Conservation (phyloP, 2,797 vertebrate genomes). For the Varecia variegata region DNA sequence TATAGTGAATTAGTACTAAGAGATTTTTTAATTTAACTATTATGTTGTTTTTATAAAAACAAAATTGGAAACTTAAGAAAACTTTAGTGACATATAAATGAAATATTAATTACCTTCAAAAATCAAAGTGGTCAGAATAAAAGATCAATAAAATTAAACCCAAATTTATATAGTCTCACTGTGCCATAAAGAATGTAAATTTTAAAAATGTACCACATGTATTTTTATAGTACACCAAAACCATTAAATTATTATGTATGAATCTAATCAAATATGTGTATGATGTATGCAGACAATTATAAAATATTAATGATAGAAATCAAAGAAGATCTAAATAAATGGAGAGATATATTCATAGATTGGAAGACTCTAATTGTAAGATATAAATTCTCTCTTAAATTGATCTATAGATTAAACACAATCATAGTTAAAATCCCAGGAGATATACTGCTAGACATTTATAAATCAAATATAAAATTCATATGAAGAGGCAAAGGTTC, state of each 20-base stretch:
- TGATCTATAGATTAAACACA: background rate
- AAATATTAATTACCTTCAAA: background rate
- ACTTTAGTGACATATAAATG: background rate
- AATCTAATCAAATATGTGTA: background rate
- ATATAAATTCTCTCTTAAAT: background rate
- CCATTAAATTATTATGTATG: background rate
- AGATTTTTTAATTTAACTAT: background rate
- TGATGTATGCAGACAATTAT: background rate
- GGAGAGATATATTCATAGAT: background rate
- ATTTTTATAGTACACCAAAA: constrained; percentile 1
- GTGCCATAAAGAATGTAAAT: background rate
- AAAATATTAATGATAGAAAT: background rate
- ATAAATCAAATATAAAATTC: background rate
- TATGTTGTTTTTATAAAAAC: background rate
- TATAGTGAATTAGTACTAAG: background rate
- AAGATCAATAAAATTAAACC: background rate
- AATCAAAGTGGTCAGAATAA: background rate
- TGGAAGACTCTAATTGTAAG: background rate
- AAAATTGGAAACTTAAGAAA: background rate
- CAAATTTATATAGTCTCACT: background rate
- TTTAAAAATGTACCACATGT: background rate
- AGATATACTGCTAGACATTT: background rate
- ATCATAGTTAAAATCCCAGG: background rate
- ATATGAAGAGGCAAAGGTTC: background rate
- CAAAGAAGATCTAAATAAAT: background rate